Base-by-base conservation (phyloP, 2,888 invertebrate genomes). In the Oasisia sp. region DNA sequence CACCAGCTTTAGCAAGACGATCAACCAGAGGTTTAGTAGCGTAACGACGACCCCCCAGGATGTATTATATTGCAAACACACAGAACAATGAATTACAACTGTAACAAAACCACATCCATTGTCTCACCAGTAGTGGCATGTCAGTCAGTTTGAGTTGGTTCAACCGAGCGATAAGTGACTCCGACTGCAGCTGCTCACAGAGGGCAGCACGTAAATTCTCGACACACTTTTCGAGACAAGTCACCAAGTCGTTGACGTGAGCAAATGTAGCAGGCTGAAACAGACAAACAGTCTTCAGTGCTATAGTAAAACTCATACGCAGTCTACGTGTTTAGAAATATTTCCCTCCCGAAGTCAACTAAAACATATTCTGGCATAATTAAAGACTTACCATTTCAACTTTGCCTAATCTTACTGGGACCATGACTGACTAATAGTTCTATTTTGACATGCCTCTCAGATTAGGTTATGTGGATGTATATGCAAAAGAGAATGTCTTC, bases 221-320 rank as follows among this genome's bases (percentile, higher is more conserved):
- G 9, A 56, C 50, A 27, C 32, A 89, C 90, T 92, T 90, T 50
- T n/a, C 56, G 38, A 92, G 92, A 19, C 50, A 50, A 45, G 44
- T 44, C 90, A 92, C 90, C 50, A 92, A 5, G 56, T 32, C 56
- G 32, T 90, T 92, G 38, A 90, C 89, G 32, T 90, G 90, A 11
- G n/a, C 38, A 50, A 92, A 92, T 32, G 90, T 90, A 14, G 50
- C 90, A 32, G 92, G 92, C 44, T 38, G 7, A 32, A 38, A 90
- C 8, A 19, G 14, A 38, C 0, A 38, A 14, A 90, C 4, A 27
- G 44, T 14, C n/a, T 38, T 90, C 44, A 90, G 7, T 32, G 8
- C 8, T 50, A 50, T 50, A 50, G 32, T 27, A 74, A 74, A 27
- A 74, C 7, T 74, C 27, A 27, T 11, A 56, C 56, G 27, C 74